Conservation (phyloP, 2,113 vertebrate genomes). For the Psephotus haematonotus region DNA sequence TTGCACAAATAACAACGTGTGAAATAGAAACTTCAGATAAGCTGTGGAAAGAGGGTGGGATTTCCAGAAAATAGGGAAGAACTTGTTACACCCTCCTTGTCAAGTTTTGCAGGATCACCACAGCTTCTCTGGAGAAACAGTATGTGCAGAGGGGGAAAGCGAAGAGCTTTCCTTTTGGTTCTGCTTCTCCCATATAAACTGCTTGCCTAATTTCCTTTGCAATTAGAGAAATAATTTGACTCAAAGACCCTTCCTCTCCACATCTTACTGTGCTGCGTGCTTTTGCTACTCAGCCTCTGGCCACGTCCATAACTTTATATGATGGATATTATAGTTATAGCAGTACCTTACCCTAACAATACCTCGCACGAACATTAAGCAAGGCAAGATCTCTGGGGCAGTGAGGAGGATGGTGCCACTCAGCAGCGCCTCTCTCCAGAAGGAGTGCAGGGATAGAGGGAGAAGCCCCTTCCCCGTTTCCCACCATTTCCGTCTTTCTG, state of each 20-base stretch:
- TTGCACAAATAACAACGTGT: slow-evolving; percentile 17
- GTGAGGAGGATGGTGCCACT: background rate
- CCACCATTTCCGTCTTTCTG: fast-evolving
- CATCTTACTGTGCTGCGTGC: background rate
- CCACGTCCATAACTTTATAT: background rate
- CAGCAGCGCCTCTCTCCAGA: background rate
- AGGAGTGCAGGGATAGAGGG: fast-evolving
- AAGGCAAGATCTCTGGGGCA: background rate
- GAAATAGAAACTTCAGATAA: slow-evolving; percentile 65
- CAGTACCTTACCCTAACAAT: background rate
- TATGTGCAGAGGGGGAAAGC: slow-evolving; percentile 18
- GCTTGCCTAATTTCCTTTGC: slow-evolving; percentile 83
- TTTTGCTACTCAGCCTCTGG: background rate
- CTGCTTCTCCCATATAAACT: slow-evolving; percentile 79
- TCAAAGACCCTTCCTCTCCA: slow-evolving; percentile 63
- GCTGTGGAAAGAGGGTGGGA: slow-evolving; percentile 63
- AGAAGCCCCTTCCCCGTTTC: fast-evolving
- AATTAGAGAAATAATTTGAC: slow-evolving; percentile 68
- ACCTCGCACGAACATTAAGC: background rate
- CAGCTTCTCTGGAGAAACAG: slow-evolving; percentile 55
- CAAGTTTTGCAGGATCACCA: slow-evolving; percentile 73
- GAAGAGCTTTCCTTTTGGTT: slow-evolving; percentile 78
- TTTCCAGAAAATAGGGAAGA: slow-evolving; percentile 82
- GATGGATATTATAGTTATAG: background rate
- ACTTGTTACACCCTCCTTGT: slow-evolving; percentile 58